Conservation (phyloP, 2,113 vertebrate genomes). For the Mobula birostris region DNA sequence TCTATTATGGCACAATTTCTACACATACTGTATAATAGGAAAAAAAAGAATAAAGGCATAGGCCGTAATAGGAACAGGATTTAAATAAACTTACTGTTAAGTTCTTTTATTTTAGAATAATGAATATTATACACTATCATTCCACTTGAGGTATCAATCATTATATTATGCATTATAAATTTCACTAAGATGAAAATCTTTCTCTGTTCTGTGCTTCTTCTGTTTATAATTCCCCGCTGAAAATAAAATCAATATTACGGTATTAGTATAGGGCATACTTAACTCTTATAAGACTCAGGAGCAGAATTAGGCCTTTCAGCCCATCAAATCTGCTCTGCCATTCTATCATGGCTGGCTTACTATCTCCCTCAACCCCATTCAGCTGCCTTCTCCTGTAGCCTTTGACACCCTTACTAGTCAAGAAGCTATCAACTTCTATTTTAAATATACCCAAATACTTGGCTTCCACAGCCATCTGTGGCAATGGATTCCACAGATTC, state of each 20-base stretch:
- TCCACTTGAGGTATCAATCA: background rate
- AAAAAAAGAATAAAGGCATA: background rate
- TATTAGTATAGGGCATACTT: background rate
- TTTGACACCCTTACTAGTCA: no score
- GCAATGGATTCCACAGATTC: no score
- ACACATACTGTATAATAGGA: background rate
- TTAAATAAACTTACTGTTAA: background rate
- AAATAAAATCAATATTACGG: background rate
- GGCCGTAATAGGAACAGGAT: background rate
- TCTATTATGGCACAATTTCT: background rate
- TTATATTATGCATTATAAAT: background rate
- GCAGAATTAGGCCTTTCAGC: no score
- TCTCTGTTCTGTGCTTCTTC: background rate
- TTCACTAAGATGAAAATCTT: background rate
- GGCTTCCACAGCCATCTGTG: no score
- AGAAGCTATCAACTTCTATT: no score
- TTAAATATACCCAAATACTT: no score
- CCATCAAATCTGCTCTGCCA: no score
- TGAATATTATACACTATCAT: background rate
- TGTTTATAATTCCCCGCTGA: background rate
- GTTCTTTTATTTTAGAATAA: background rate
- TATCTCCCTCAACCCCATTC: no score
- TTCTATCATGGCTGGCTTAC: no score
- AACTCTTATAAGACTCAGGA: background rate
- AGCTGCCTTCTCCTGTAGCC: no score